Evolutionary conservation across 2,888 invertebrate species (phyloP).

Genomic region (Polyommatus iphigenia): DNA sequence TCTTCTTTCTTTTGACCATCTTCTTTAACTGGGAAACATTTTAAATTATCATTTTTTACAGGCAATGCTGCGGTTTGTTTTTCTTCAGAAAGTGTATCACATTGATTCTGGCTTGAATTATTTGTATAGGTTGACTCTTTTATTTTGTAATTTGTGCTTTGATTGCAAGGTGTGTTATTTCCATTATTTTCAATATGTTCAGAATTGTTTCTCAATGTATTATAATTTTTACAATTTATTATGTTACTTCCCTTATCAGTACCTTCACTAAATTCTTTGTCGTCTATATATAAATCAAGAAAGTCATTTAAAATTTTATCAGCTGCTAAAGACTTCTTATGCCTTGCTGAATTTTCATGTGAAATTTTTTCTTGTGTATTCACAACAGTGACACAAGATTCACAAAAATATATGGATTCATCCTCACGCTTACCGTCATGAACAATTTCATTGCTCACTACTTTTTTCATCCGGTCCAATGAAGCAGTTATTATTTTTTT

Average conservation of each 20-base stretch:
- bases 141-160: background rate
- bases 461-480: conserved; percentile 43
- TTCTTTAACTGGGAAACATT: background rate
- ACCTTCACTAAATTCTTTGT: conserved; percentile 3
- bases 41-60: background rate
- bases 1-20: background rate
- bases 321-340: conserved; percentile 42
- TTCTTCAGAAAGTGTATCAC: background rate
- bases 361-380: conserved; percentile 38
- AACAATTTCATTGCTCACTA: conserved; percentile 35
- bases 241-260: background rate
- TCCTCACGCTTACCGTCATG: background rate
- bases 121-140: background rate
- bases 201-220: background rate
- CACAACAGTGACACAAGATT: conserved; percentile 42
- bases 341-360: too few species aligned
- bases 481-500: conserved; percentile 44
- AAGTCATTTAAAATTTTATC: conserved; percentile 43
- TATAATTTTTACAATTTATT: background rate
- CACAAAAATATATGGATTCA: conserved; percentile 45
- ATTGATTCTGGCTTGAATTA: background rate
- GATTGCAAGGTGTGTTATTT: background rate
- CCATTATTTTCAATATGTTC: background rate
- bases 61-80: background rate
- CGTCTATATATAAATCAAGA: conserved; percentile 35